phyloP scores from a whole-genome alignment of 1,140 invertebrate genomes.

The Holotrichia oblita region DNA sequence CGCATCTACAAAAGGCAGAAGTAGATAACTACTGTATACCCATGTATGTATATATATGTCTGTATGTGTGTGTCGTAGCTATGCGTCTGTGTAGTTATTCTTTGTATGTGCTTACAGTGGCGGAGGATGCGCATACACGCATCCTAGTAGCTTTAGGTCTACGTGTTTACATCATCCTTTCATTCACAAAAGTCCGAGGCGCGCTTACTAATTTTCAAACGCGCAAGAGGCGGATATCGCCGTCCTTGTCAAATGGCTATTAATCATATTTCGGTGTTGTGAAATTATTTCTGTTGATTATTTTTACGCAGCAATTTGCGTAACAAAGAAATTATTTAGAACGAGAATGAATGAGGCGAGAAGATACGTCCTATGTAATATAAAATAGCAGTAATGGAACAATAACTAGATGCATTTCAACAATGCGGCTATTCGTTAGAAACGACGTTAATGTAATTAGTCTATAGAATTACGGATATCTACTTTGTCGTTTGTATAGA shows the following conservation, averaged over 20 bases:
- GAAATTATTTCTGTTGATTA: neutral
- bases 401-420: no score
- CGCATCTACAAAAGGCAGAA: conserved; percentile 33
- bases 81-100: neutral
- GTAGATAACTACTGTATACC: neutral
- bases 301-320: neutral
- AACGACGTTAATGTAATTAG: no score
- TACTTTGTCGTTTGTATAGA: no score
- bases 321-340: neutral
- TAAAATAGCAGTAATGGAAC: no score
- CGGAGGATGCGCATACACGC: neutral
- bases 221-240: neutral
- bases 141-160: neutral
- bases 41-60: neutral
- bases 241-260: neutral
- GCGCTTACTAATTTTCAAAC: neutral
- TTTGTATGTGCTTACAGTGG: neutral
- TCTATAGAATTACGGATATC: no score
- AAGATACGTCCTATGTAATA: no score
- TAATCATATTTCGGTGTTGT: neutral
- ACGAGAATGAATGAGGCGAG: no score
- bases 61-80: neutral
- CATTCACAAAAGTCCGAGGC: conserved; percentile 1
- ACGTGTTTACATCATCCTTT: neutral
- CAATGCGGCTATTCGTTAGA: no score